Evolutionary conservation across 2,888 invertebrate genomes (phyloP).

Genomic region (Phrixothrix hirtus): DNA sequence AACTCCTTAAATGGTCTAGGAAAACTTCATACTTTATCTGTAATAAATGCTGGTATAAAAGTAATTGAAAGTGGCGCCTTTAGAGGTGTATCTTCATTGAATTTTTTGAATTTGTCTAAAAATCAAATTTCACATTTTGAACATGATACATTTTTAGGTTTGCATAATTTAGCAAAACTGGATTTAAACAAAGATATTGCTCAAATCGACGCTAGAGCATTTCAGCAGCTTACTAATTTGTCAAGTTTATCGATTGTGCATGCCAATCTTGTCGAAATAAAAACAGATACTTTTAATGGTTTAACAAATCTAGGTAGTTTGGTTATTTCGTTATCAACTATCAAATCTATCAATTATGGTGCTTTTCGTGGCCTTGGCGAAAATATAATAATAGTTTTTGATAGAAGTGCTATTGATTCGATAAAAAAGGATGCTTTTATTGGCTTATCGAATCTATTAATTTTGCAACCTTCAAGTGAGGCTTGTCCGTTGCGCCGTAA

Average conservation of each 20-base stretch:
- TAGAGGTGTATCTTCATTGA: background rate
- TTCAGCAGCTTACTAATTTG: background rate
- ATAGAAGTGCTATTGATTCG: too few species aligned
- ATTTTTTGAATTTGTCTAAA: background rate
- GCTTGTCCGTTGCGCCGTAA: too few species aligned
- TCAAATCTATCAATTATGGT: too few species aligned
- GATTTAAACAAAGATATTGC: background rate
- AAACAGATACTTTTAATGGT: background rate
- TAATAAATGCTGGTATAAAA: background rate
- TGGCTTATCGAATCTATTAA: too few species aligned
- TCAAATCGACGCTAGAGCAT: background rate
- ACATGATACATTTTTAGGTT: background rate
- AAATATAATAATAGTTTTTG: too few species aligned
- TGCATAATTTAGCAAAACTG: background rate
- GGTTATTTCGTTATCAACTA: too few species aligned
- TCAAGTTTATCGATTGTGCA: background rate
- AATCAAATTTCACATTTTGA: background rate
- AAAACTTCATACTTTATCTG: background rate
- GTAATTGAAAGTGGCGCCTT: background rate
- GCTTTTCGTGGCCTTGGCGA: too few species aligned
- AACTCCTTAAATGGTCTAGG: background rate
- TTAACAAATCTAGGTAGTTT: too few species aligned
- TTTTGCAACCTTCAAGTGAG: too few species aligned
- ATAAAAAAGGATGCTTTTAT: too few species aligned
- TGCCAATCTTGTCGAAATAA: background rate